Evolutionary conservation across 2,113 vertebrate genomes (phyloP).

Genomic region (Epinephelus lanceolatus): DNA sequence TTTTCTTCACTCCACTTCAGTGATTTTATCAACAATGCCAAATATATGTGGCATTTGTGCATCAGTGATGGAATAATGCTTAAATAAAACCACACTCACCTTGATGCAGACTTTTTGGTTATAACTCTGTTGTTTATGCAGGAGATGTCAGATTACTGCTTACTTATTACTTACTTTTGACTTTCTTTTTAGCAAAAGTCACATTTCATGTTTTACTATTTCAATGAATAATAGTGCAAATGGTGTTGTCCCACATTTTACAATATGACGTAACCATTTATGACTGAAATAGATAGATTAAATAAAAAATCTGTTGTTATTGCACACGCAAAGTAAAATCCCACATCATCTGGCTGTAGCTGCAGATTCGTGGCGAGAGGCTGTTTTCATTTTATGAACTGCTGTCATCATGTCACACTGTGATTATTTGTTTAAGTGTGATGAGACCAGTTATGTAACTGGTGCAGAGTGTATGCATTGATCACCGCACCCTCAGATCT

Average conservation of each 20-base stretch:
- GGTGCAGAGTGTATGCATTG: no score
- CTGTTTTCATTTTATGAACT: neutral
- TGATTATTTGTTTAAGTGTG: neutral
- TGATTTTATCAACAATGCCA: no score
- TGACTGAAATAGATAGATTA: neutral
- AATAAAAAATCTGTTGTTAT: no score
- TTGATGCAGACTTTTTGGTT: neutral
- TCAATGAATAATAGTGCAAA: neutral
- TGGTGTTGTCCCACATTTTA: neutral
- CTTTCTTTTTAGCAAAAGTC: neutral
- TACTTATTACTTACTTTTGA: neutral
- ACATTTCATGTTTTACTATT: neutral
- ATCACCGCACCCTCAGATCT: neutral
- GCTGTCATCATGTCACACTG: neutral
- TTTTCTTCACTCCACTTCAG: no score
- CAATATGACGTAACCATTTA: neutral
- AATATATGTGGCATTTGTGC: no score
- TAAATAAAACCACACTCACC: neutral
- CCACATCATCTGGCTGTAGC: neutral
- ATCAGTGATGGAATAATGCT: no score
- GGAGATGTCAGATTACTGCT: neutral
- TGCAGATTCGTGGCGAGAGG: no score
- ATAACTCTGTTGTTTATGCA: neutral
- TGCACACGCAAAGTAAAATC: neutral
- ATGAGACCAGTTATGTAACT: neutral